Base-by-base conservation (phyloP, 1,140 invertebrate genomes). In the Dufourea novaeangliae region DNA sequence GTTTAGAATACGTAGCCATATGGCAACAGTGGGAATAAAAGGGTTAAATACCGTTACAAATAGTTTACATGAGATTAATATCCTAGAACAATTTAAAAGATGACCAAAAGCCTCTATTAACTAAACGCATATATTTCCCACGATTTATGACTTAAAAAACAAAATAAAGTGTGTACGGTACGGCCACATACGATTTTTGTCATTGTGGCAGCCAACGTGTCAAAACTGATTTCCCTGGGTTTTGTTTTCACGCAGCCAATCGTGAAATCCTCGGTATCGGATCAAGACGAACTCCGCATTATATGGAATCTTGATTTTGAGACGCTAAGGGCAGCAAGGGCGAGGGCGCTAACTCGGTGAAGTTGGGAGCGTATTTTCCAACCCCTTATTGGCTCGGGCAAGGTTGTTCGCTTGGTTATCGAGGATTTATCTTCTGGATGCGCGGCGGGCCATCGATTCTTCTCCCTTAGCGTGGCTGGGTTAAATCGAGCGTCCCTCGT, bases 401-500 rank as follows among this genome's bases (percentile, higher is more conserved):
- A 72, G 54, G 70, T 78, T 79, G 78, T 83, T 78, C 71, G 71
- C 59, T 80, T 72, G 78, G 79, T 82, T 88, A 88, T 88, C 82
- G 80, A 84, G 71, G 81, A 86, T 87, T 88, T 87, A 88, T 88
- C 84, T 75, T 52, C 50, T 68, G 84, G 78, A 87, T 86, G 74
- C 68, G 82, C 80, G 80, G n/a, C 78, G 68, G 80, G 46, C 85
- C 78, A 87, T 88, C 86, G 88, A 88, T 88, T 88, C 69, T 71
- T 86, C 79, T 84, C 82, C 76, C 84, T 81, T 84, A 80, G 29
- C 62, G 78, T 76, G 70, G 66, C 67, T 52, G 78, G 85, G 82
- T 89, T 89, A 84, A 88, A 88, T 88, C 84, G 86, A 88, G 84
- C 78, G 71, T 88, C 87, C 76, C 80, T 76, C 77, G 81, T 68